phyloP scores from a whole-genome alignment of 1,140 invertebrate species.

The Alviniconcha marisindica region DNA sequence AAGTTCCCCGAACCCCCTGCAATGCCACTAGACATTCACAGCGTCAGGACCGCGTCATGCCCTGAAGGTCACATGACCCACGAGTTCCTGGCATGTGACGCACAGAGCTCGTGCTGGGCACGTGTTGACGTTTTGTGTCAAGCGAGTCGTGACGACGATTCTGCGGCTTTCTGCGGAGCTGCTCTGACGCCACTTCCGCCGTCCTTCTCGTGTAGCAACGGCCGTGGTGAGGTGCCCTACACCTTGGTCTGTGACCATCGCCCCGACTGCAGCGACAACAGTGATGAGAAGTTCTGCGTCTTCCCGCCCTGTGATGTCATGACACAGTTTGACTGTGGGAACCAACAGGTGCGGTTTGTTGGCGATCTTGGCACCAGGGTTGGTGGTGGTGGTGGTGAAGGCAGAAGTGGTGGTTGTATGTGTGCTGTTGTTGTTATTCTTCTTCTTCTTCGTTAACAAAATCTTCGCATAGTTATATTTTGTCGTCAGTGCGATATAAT shows the following conservation, averaged over 20 bases:
- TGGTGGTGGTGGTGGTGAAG: too few species aligned
- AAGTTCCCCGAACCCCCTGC: too few species aligned
- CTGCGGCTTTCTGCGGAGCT: background rate
- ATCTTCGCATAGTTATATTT: too few species aligned
- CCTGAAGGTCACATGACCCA: conserved; percentile 9
- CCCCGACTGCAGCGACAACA: conserved; percentile 11
- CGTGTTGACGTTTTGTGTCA: too few species aligned
- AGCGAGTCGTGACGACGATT: background rate
- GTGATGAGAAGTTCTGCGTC: conserved; percentile 19
- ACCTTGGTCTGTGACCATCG: conserved; percentile 26
- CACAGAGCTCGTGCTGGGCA: background rate
- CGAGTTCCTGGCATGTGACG: background rate
- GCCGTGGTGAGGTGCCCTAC: background rate
- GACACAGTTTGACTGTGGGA: background rate
- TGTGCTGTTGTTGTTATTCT: too few species aligned
- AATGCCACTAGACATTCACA: too few species aligned
- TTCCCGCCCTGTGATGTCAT: background rate
- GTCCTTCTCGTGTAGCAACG: background rate
- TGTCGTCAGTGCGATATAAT: too few species aligned
- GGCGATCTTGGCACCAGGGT: too few species aligned
- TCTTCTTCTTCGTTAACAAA: too few species aligned
- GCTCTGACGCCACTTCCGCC: background rate
- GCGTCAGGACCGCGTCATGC: too few species aligned
- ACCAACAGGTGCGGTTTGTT: conserved; percentile 9
- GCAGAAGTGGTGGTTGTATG: too few species aligned